Conservation (phyloP, 2,797 vertebrate species). For the Cottoperca gobio region DNA sequence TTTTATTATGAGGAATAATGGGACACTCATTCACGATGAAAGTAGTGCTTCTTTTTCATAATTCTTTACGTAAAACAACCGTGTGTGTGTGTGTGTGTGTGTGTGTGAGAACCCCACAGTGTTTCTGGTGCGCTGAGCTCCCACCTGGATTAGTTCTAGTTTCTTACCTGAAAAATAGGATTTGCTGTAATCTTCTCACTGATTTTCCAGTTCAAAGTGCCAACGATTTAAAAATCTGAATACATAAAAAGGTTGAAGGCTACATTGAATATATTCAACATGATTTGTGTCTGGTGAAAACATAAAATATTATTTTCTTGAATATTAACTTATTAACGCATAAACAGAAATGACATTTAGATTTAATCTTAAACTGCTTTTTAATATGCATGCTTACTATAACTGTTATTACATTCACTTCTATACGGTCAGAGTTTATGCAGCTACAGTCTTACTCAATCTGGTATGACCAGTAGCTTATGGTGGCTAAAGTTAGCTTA, state of each 20-base stretch:
- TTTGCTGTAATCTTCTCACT: constrained; percentile 38
- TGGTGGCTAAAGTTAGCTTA: neutral
- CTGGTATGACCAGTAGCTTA: neutral
- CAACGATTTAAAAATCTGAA: constrained; percentile 8
- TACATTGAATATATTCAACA: neutral
- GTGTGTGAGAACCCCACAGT: too few relatives aligned
- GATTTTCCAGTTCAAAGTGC: neutral
- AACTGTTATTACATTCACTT: too few relatives aligned
- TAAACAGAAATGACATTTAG: neutral
- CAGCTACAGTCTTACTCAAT: neutral
- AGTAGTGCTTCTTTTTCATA: neutral
- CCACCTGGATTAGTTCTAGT: constrained; percentile 15
- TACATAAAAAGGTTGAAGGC: constrained; percentile 10
- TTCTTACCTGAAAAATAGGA: constrained; percentile 34
- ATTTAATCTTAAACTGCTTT: neutral
- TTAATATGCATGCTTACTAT: neutral
- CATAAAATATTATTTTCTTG: neutral
- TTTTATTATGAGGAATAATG: constrained; percentile 32
- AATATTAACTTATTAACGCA: neutral
- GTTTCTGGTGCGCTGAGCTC: neutral
- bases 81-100: too few relatives aligned
- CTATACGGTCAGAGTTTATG: neutral
- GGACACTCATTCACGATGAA: neutral
- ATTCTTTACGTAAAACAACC: neutral
- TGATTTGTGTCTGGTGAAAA: neutral